Conservation (phyloP, 2,113 vertebrate species). For the Periophthalmus modestus region DNA sequence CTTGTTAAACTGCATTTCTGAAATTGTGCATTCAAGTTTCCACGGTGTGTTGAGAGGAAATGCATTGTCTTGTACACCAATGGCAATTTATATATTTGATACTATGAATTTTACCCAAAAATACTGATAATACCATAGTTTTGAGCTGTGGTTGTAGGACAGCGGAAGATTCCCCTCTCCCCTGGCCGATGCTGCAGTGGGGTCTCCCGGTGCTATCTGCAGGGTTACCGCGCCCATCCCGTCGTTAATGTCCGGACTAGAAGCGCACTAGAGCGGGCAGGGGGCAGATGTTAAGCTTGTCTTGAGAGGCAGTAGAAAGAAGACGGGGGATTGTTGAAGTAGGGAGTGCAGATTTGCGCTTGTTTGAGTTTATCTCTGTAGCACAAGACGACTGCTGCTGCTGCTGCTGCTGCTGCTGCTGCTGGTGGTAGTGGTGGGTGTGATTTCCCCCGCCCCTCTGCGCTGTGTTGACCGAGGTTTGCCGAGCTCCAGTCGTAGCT, state of each 20-base stretch:
- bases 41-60: neutral
- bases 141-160: slow-evolving; percentile 13
- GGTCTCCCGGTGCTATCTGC: slow-evolving; percentile 80
- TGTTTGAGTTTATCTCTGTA: slow-evolving; percentile 33
- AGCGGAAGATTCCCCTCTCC: slow-evolving; percentile 22
- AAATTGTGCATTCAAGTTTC: neutral
- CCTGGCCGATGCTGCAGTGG: slow-evolving; percentile 70
- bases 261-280: slow-evolving; percentile 23
- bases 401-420: neutral
- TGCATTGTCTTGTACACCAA: neutral
- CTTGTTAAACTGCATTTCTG: neutral
- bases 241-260: slow-evolving; percentile 74
- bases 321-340: slow-evolving; percentile 12
- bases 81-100: too few species aligned
- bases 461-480: slow-evolving; percentile 67
- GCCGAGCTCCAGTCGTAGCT: slow-evolving; percentile 68
- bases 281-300: slow-evolving; percentile 26
- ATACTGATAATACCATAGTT: neutral
- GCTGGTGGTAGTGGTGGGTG: slow-evolving; percentile 58
- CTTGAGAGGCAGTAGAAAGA: slow-evolving; percentile 19
- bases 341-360: slow-evolving; percentile 31
- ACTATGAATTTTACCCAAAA: neutral
- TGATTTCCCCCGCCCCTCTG: slow-evolving; percentile 52
- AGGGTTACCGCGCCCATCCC: slow-evolving; percentile 86
- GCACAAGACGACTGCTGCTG: slow-evolving; percentile 7